Evolutionary conservation across 2,113 vertebrate species (phyloP), one percentile per base, ranked within the genome.

Genomic region (Ceyx melanurus): DNA sequence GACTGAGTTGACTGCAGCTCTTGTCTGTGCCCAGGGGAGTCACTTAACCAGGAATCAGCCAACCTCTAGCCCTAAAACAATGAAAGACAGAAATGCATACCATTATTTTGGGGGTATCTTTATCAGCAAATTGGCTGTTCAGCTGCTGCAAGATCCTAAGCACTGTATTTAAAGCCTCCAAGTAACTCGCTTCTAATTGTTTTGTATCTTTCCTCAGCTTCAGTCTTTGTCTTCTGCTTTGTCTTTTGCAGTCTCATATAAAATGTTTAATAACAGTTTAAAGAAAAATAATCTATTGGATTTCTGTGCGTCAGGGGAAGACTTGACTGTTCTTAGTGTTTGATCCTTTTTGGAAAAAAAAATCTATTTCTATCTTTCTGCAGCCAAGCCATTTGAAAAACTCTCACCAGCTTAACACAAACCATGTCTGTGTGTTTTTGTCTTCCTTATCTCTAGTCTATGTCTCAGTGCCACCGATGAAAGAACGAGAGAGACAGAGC

Each of bases 391-490:
- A 48, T 50, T 75, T 89, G 66, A 87, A 89, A 74, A 76, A 28
- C 61, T 57, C 65, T 74, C 40, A 40, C 21, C 31, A 75, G 74
- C 87, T 77, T 57, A 85, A 82, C 54, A 67, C 43, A 76, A 61
- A 50, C 62, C 0, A 0, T 57, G 58, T 71, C 78, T 68, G 73
- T n/a, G 42, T 75, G 45, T 92, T 92, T 92, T 65, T 75, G 62
- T 76, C 53, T 81, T 78, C 56, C 40, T 89, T 90, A 72, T 84
- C 84, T 89, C 89, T 75, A 70, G 31, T 89, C 68, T 86, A 21
- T 78, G 37, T 77, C 77, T 90, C 66, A 57, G 42, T 79, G 50
- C 67, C 66, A 91, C 57, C 81, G 64, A 5, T 48, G 74, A 92
- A 89, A 89, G 61, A 61, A 71, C 77, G 65, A 82, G 60, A 48